These are phyloP conservation scores for Zygaena filipendulae DNA, from an alignment of 2,888 invertebrate genomes.

Conservation along the genomic window DNA sequence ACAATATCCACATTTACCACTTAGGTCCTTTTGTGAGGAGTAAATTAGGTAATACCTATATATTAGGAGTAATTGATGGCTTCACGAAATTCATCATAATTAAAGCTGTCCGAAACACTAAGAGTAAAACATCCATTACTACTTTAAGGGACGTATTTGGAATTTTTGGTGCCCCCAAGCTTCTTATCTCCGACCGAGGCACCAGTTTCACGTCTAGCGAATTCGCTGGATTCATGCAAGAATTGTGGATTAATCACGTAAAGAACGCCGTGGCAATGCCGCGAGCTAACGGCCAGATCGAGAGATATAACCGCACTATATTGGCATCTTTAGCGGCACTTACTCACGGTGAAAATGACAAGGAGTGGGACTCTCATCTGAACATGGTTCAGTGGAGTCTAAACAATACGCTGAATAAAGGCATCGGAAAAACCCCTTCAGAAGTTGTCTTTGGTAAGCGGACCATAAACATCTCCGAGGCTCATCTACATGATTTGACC, in stretches of 20 bases:
- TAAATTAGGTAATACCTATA: conserved; percentile 23
- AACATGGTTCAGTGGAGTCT: conserved; percentile 11
- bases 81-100: conserved; percentile 32
- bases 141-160: conserved; percentile 20
- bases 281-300: conserved; percentile 23
- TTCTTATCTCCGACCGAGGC: conserved; percentile 32
- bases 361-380: conserved; percentile 9
- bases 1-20: conserved; percentile 40
- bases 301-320: conserved; percentile 10
- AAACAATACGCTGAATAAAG: conserved; percentile 12
- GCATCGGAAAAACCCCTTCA: conserved; percentile 5
- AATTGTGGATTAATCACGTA: conserved; percentile 18
- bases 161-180: conserved; percentile 13
- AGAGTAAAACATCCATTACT: conserved; percentile 21
- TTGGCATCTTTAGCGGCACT: conserved; percentile 3
- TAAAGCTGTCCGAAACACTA: conserved; percentile 24
- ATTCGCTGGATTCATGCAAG: conserved; percentile 24
- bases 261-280: conserved; percentile 20
- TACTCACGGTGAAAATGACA: conserved; percentile 2
- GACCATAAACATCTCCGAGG: too few species aligned
- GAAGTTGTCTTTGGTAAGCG: conserved; percentile 12
- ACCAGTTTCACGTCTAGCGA: conserved; percentile 27
- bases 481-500: too few species aligned
- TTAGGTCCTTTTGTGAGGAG: conserved; percentile 33
- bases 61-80: conserved; percentile 28